phyloP scores from a whole-genome alignment of 2,797 vertebrate genomes.

The Mus spretus region DNA sequence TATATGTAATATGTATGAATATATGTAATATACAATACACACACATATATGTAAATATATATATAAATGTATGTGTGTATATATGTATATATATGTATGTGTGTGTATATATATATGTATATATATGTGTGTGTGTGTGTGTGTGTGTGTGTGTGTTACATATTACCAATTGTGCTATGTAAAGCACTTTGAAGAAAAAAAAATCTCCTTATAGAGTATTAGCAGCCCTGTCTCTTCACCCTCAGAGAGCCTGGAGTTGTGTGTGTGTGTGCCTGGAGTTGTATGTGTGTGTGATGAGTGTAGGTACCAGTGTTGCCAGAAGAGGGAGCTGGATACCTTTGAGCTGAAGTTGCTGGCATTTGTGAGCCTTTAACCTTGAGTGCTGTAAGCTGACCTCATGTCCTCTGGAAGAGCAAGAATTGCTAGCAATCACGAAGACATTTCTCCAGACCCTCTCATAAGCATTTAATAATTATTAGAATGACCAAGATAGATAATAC shows the following conservation, averaged over 20 bases:
- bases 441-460: neutral
- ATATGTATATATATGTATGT: too few relatives aligned
- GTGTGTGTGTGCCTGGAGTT: neutral
- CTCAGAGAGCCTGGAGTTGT: neutral
- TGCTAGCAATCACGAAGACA: neutral
- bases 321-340: neutral
- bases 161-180: constrained; percentile 21
- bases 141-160: too few relatives aligned
- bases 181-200: constrained; percentile 1
- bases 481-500: neutral
- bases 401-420: neutral
- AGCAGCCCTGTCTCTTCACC: fast-evolving
- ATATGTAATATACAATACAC: too few relatives aligned
- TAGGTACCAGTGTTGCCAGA: neutral
- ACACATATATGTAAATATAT: too few relatives aligned
- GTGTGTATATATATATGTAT: too few relatives aligned
- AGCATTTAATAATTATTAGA: neutral
- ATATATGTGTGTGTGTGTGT: too few relatives aligned
- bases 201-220: neutral
- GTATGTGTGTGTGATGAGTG: neutral
- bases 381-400: neutral
- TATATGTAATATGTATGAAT: too few relatives aligned
- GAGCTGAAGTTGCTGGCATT: neutral
- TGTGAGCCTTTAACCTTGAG: neutral
- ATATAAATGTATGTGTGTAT: too few relatives aligned